Base-by-base conservation (phyloP, 2,797 vertebrate species). In the Rhinatrema bivittatum region DNA sequence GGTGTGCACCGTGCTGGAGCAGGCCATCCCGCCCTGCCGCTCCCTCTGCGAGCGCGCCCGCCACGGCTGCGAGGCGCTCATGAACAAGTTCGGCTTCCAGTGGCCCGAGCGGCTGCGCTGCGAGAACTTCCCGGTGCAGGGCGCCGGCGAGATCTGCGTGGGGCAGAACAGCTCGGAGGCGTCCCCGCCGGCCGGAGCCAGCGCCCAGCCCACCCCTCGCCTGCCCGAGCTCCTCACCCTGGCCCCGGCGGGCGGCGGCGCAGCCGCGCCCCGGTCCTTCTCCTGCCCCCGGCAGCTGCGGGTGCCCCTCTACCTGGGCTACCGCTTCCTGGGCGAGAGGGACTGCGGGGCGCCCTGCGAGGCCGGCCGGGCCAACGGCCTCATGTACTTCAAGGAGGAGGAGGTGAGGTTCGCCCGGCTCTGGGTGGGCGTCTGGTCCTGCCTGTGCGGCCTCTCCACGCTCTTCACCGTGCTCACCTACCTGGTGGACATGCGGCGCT, bases 321-420 rank as follows among this genome's bases (percentile, higher is more conserved):
- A 97, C 73, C 79, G 85, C 14, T 98, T 98, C 50, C 76, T 98
- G 65, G 94, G 94, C 4, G 93, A 91, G 52, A 84, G 88, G 20
- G 92, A 98, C 82, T 98, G 95, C 4, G 95, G 93, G 2, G 94
- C 95, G 9, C 95, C 95, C 0, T 98, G 95, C 2, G 94, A 98
- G 60, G 91, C 90, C 6, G 65, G 64, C 8, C 88, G 87, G 19
- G 84, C 87, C 10, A 89, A 89, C 1, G 95, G 95, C 9, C 85
- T 98, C 29, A 98, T 98, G 95, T 97, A 98, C 64, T 98, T 98
- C 50, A 83, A 88, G 16, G 91, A 95, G 62, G 89, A 94, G 2
- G 95, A 98, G 66, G 84, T 96, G 7, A 90, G 91, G 33, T 98
- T 98, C 25, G 93, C 93, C 24, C 85, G 94, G 3, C 79, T 98